Percentiles rank a stretch among this genome's conserved stretches.
Evolutionary conservation across 2,888 invertebrate genomes (phyloP).

Genomic region (Calameuta filiformis): DNA sequence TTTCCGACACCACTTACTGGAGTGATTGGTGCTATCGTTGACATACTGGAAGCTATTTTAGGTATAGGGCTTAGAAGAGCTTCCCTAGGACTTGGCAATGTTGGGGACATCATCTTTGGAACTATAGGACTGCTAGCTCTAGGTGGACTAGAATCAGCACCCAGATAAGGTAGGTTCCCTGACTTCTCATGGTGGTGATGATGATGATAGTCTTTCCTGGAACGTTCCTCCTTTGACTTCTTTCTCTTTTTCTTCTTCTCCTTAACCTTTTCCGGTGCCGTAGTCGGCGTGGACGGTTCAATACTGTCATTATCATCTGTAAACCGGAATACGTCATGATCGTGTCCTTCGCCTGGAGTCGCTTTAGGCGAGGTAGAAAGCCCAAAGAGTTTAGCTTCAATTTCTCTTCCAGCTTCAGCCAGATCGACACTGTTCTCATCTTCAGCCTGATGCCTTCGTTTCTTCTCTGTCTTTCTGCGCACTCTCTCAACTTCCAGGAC

Average conservation of each 20-base stretch:
- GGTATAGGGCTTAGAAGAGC: constrained; percentile 69
- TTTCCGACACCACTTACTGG: constrained; percentile 31
- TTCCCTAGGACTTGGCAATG: constrained; percentile 51
- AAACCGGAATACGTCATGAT: constrained; percentile 72
- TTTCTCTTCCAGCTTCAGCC: constrained; percentile 83
- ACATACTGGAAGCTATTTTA: constrained; percentile 68
- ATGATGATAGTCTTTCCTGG: constrained; percentile 76
- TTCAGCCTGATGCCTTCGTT: constrained; percentile 67
- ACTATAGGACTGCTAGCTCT: constrained; percentile 63
- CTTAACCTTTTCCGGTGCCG: constrained; percentile 69
- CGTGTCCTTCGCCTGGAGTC: constrained; percentile 67
- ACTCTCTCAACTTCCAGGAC: constrained; percentile 63
- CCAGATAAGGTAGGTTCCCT: constrained; percentile 53
- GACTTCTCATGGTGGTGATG: constrained; percentile 69
- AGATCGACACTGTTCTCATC: constrained; percentile 86
- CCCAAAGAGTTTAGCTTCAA: constrained; percentile 83
- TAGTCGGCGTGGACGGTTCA: constrained; percentile 64
- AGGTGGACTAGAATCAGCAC: constrained; percentile 72
- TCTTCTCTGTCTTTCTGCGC: constrained; percentile 59
- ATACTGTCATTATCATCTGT: constrained; percentile 71
- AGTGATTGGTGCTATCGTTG: constrained; percentile 38
- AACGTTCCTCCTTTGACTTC: constrained; percentile 82
- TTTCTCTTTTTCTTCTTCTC: constrained; percentile 89
- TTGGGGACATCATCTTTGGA: constrained; percentile 53
- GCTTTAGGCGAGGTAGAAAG: constrained; percentile 70